Percentiles rank a stretch among this genome's conserved stretches.
These are phyloP conservation scores for Muscicapa comitata DNA, from an alignment of 2,797 vertebrate genomes.

Conservation along the genomic window DNA sequence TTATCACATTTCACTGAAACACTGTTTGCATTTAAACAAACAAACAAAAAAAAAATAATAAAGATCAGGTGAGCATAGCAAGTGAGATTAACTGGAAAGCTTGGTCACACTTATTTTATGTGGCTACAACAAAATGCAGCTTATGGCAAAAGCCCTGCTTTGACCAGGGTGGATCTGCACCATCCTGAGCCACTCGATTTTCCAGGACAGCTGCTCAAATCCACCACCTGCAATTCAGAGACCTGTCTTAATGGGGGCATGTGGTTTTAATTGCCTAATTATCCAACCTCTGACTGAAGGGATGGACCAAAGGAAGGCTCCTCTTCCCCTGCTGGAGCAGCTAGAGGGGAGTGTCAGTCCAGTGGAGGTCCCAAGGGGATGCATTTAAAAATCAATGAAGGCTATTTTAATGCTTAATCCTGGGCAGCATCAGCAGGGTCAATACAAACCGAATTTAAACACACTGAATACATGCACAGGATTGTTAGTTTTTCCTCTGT, in stretches of 20 bases:
- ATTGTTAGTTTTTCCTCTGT: background rate
- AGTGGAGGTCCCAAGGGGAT: background rate
- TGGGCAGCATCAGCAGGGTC: background rate
- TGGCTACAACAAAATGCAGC: background rate
- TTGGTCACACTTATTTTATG: background rate
- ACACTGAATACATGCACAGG: background rate
- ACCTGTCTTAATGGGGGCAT: background rate
- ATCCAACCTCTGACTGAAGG: fast-evolving
- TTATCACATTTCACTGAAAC: background rate
- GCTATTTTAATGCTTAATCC: background rate
- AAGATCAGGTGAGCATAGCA: background rate
- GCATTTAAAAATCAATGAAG: conserved; percentile 35
- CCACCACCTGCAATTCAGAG: background rate
- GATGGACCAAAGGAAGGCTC: background rate
- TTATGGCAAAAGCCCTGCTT: background rate
- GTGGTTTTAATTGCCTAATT: background rate
- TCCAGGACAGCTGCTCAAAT: background rate
- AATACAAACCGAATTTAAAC: conserved; percentile 15
- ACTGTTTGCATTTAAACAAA: background rate
- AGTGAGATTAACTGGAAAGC: background rate
- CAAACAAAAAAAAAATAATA: background rate
- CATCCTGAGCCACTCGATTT: background rate
- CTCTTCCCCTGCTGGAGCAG: background rate
- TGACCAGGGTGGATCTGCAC: background rate
- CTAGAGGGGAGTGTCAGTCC: background rate